These are phyloP conservation scores for Scaptomyza pallida DNA, from an alignment of 1,140 invertebrate genomes.

Conservation along the genomic window DNA sequence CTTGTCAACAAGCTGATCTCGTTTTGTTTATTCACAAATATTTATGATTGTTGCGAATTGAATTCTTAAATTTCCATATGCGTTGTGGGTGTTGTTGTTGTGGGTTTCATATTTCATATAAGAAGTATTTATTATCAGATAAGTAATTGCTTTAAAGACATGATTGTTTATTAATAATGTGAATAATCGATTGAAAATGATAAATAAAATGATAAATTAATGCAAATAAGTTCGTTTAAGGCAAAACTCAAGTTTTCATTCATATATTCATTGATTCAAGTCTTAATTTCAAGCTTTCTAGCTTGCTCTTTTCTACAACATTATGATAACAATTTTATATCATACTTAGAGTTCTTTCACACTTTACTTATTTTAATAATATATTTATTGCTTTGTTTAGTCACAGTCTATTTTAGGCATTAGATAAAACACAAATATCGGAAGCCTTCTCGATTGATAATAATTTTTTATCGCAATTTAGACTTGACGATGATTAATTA, in stretches of 20 bases:
- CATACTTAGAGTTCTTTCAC: too few relatives aligned
- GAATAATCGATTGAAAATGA: too few relatives aligned
- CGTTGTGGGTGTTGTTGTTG: conserved; percentile 45
- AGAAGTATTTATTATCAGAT: neutral
- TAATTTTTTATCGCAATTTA: conserved; percentile 17
- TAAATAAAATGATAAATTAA: too few relatives aligned
- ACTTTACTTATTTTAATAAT: neutral
- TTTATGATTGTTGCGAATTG: conserved; percentile 40
- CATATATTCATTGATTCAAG: too few relatives aligned
- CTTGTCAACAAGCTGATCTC: conserved; percentile 65
- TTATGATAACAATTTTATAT: neutral
- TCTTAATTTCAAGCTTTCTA: too few relatives aligned
- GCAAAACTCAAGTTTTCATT: too few relatives aligned
- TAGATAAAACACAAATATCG: neutral
- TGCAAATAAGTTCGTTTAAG: too few relatives aligned
- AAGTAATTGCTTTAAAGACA: neutral
- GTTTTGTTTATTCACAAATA: conserved; percentile 52
- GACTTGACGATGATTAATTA: conserved; percentile 40
- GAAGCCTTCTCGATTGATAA: neutral
- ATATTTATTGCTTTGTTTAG: neutral
- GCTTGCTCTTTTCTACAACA: too few relatives aligned
- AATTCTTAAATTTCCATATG: neutral
- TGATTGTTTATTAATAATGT: too few relatives aligned
- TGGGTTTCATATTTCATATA: conserved; percentile 7
- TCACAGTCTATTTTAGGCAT: conserved; percentile 1